phyloP scores from a whole-genome alignment of 2,113 vertebrate genomes.

The Penelope pileata region DNA sequence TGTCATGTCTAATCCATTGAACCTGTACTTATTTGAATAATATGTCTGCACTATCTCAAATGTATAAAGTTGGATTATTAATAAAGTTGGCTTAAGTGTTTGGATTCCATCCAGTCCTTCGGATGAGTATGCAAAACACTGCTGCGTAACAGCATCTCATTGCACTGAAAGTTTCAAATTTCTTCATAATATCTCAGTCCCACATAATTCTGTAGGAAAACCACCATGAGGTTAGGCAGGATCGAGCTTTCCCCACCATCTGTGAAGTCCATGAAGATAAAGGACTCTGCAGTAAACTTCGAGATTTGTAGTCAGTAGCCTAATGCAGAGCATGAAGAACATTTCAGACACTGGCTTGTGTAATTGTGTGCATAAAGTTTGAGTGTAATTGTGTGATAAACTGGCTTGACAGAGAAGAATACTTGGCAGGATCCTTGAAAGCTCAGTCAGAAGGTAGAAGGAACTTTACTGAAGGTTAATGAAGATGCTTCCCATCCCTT shows the following conservation, averaged over 20 bases:
- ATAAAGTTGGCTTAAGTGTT: too few relatives aligned
- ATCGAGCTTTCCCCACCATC: background rate
- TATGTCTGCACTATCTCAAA: background rate
- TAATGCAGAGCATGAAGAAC: background rate
- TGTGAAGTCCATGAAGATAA: background rate
- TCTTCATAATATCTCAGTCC: background rate
- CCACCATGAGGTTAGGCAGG: background rate
- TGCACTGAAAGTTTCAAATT: background rate
- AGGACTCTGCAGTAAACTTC: background rate
- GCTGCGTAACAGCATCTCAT: background rate
- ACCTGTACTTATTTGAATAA: background rate
- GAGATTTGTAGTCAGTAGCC: background rate
- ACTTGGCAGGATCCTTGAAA: background rate
- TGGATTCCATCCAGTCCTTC: background rate
- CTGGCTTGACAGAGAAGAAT: background rate
- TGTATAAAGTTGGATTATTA: background rate
- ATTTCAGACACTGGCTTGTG: accelerated
- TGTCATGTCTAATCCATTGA: background rate
- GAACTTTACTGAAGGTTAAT: background rate
- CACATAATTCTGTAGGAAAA: background rate
- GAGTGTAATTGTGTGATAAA: background rate
- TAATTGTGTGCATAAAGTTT: background rate
- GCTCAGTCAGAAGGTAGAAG: background rate
- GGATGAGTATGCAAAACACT: background rate
- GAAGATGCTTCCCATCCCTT: background rate